phyloP scores from a whole-genome alignment of 2,797 vertebrate genomes.

The Parauchenoglanis ngamensis region DNA sequence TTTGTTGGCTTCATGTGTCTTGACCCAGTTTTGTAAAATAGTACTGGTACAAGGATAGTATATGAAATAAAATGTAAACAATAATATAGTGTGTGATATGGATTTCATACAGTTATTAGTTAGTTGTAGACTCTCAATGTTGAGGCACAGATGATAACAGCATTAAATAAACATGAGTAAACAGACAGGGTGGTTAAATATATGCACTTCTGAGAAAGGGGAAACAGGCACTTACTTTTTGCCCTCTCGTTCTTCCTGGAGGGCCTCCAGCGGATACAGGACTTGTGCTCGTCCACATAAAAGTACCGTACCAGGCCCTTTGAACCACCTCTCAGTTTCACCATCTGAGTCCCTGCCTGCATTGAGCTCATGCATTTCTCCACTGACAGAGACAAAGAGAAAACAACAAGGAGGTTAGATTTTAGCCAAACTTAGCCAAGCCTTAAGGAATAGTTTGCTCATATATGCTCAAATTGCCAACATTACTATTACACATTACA shows the following conservation, averaged over 20 bases:
- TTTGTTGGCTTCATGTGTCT: not conserved
- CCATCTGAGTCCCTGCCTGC: constrained; percentile 95
- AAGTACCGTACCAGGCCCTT: constrained; percentile 93
- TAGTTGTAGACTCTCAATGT: not conserved
- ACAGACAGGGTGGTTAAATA: not conserved
- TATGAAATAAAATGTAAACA: not conserved
- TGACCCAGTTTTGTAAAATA: not conserved
- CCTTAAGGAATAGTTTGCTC: not conserved
- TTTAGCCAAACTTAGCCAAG: not conserved
- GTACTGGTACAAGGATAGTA: not conserved
- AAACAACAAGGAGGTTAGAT: not conserved
- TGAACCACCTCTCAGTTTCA: constrained; percentile 92
- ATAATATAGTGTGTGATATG: not conserved
- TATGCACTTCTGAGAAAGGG: not conserved
- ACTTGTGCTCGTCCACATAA: constrained; percentile 93
- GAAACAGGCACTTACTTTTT: constrained; percentile 84
- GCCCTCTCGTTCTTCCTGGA: constrained; percentile 97
- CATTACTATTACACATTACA: not conserved
- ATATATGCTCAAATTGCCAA: not conserved
- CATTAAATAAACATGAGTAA: not conserved
- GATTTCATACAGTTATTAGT: not conserved
- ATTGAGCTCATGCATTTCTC: constrained; percentile 96
- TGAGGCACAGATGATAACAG: not conserved
- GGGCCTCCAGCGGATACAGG: constrained; percentile 95
- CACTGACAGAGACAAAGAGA: constrained; percentile 72